A percentile compares a stretch with the other conserved stretches of the same genome.
phyloP scores from a whole-genome alignment of 2,888 invertebrate genomes.

The Pachymerium ferrugineum region DNA sequence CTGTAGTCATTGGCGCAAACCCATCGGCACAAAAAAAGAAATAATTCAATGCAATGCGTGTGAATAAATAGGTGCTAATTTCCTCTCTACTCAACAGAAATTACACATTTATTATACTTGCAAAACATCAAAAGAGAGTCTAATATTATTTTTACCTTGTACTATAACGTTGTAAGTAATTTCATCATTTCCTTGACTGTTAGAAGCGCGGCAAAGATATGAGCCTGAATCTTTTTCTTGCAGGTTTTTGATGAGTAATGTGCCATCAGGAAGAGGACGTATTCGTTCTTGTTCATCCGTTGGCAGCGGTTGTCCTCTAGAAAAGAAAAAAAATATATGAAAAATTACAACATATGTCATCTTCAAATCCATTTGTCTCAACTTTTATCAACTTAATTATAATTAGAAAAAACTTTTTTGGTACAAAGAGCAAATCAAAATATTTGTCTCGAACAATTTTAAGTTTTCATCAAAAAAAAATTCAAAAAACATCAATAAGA shows the following conservation, averaged over 20 bases:
- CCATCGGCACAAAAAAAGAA: neutral
- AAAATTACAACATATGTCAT: too few species aligned
- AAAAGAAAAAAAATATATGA: neutral
- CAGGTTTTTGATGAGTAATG: constrained; percentile 29
- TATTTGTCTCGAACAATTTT: too few species aligned
- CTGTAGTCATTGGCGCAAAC: neutral
- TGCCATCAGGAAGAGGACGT: constrained; percentile 28
- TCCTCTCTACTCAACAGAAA: neutral
- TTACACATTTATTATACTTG: neutral
- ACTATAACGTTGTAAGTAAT: neutral
- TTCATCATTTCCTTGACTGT: constrained; percentile 31
- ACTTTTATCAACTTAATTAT: too few species aligned
- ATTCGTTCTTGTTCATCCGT: neutral
- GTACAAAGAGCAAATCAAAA: too few species aligned
- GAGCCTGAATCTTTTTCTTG: constrained; percentile 33
- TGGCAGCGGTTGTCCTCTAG: neutral
- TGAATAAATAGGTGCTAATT: neutral
- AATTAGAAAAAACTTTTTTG: too few species aligned
- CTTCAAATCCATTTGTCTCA: too few species aligned
- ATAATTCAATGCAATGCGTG: neutral
- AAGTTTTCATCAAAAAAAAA: too few species aligned
- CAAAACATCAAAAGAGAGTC: too few species aligned
- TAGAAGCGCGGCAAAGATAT: constrained; percentile 34
- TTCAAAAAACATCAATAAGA: neutral
- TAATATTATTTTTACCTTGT: constrained; percentile 17